Evolutionary conservation across 2,113 vertebrate species (phyloP).

Genomic region (Apteryx mantelli): DNA sequence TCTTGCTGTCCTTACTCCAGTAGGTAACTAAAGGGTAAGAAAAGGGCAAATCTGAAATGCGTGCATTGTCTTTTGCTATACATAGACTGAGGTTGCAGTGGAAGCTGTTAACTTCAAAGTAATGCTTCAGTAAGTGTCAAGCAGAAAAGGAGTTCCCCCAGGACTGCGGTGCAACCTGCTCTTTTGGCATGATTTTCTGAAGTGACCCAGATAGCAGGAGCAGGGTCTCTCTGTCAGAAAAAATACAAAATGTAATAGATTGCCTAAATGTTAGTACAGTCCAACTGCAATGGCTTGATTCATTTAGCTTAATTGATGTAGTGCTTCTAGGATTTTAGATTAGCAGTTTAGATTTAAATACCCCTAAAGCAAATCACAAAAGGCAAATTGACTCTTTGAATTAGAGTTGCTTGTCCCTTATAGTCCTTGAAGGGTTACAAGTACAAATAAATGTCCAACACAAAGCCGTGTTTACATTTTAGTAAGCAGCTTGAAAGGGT

Average conservation of each 20-base stretch:
- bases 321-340: conserved; percentile 15
- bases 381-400: not conserved
- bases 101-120: not conserved
- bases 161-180: not conserved
- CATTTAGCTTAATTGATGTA: not conserved
- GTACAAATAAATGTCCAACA: not conserved
- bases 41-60: not conserved
- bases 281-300: not conserved
- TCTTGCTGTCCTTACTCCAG: not conserved
- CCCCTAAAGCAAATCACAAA: not conserved
- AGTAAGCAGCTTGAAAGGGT: not conserved
- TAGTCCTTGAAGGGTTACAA: not conserved
- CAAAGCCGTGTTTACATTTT: conserved; percentile 4
- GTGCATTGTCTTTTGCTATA: not conserved
- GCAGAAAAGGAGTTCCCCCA: not conserved
- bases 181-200: not conserved
- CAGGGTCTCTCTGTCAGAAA: not conserved
- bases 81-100: not conserved
- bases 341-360: conserved; percentile 12
- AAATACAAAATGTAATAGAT: not conserved
- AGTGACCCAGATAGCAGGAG: not conserved
- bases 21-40: not conserved
- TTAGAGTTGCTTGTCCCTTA: conserved; percentile 23
- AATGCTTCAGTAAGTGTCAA: not conserved
- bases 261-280: not conserved